Evolutionary conservation across 2,888 invertebrate genomes (phyloP), one percentile per base, ranked within the genome.

Genomic region (Altica lythri): DNA sequence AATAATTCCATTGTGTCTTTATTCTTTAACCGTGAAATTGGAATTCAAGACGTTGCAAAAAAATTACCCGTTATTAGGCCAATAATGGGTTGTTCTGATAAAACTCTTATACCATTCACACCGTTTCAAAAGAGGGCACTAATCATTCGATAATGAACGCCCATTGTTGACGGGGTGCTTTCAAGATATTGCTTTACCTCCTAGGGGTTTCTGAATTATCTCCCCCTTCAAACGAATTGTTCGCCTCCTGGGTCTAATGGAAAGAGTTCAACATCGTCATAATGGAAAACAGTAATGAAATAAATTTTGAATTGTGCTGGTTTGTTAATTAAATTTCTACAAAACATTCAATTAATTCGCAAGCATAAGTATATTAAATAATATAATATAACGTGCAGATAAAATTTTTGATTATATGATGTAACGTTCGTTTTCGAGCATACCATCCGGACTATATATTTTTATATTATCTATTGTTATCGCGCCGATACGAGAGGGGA

Each of bases 141-240:
- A 55, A 51, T 55, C 51, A 51, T 55, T 42, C 42, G 29, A 25
- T 55, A 51, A 55, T 55, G 51, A 55, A 55, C 19, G 51, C 37
- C 47, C 42, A 50, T 57, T 57, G 57, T 57, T 42, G 27, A 30
- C 12, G 18, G 35, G 18, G 42, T 34, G 37, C 47, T 53, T 37
- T 43, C 46, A 47, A 43, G 53, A 57, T 53, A 57, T 57, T 57
- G 46, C 52, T 51, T 30, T 46, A 19, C 46, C 57, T 50, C 53
- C 53, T 30, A 37, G 30, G 42, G 57, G 16, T 47, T 43, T 46
- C 19, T 35, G 27, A 53, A 53, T 57, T 53, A 46, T 37, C 47
- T 43, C 19, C 46, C 22, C 19, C 34, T 43, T 16, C 4, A n/a
- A n/a, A n/a, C n/a, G 30, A 22, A 29, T 9, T 18, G 22, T 17